These are phyloP conservation scores for Leptinotarsa defecta DNA, from an alignment of 1,140 invertebrate species.

Conservation along the genomic window DNA sequence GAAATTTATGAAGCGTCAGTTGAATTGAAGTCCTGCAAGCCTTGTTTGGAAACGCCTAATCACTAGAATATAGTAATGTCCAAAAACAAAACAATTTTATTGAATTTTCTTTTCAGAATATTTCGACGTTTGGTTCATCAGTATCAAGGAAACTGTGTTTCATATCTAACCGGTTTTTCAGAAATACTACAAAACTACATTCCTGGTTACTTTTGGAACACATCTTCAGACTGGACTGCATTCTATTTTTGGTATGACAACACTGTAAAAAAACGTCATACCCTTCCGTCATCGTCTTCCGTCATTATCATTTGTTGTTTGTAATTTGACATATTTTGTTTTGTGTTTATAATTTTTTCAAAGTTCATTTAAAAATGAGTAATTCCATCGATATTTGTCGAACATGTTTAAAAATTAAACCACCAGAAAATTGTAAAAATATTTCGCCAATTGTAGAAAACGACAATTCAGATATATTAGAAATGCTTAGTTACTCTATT, in stretches of 20 bases:
- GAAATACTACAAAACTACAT: neutral
- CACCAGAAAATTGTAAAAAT: neutral
- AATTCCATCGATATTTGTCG: neutral
- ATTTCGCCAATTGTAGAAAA: slow-evolving; percentile 15
- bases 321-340: neutral
- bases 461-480: slow-evolving; percentile 7
- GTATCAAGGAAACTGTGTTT: neutral
- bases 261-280: neutral
- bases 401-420: slow-evolving; percentile 5
- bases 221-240: neutral
- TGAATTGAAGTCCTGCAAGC: too few relatives aligned
- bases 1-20: too few relatives aligned
- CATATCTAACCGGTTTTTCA: neutral
- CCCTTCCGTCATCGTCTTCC: too few relatives aligned
- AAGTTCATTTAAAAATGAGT: neutral
- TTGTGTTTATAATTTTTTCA: neutral
- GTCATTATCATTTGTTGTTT: neutral
- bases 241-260: neutral
- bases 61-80: neutral
- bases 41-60: too few relatives aligned
- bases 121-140: neutral
- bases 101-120: neutral
- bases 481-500: slow-evolving; percentile 19
- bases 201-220: too few relatives aligned
- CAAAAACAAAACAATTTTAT: neutral